These are phyloP conservation scores for Eilema caniola DNA, from an alignment of 2,888 invertebrate species.

Conservation along the genomic window DNA sequence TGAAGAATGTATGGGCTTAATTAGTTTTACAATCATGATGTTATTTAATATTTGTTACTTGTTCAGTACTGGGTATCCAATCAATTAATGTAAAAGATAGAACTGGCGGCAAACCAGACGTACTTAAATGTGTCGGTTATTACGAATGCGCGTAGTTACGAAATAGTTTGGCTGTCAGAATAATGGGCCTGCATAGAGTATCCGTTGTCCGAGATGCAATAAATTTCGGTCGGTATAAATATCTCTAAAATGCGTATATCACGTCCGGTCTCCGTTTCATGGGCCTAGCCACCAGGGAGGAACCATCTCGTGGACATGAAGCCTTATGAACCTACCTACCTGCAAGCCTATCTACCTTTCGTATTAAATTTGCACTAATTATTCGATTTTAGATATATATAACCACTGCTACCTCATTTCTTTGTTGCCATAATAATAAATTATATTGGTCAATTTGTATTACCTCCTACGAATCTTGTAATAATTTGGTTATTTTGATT, in stretches of 20 bases:
- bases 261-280: too few species aligned
- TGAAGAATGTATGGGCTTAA: neutral
- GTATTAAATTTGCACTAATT: neutral
- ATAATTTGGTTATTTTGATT: slow-evolving; percentile 3
- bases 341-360: neutral
- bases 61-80: too few species aligned
- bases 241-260: too few species aligned
- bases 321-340: neutral
- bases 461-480: neutral
- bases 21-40: too few species aligned
- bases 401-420: slow-evolving; percentile 4
- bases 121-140: too few species aligned
- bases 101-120: too few species aligned
- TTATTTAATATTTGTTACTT: neutral
- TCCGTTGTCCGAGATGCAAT: neutral
- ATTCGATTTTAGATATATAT: neutral
- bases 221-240: neutral
- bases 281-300: too few species aligned
- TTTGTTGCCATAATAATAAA: neutral
- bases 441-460: slow-evolving; percentile 2
- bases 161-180: too few species aligned
- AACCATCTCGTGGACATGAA: too few species aligned
- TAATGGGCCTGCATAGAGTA: too few species aligned
- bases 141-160: too few species aligned
- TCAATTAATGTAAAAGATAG: too few species aligned